Evolutionary conservation across 2,113 vertebrate genomes (phyloP).

Genomic region (Microcebus murinus): DNA sequence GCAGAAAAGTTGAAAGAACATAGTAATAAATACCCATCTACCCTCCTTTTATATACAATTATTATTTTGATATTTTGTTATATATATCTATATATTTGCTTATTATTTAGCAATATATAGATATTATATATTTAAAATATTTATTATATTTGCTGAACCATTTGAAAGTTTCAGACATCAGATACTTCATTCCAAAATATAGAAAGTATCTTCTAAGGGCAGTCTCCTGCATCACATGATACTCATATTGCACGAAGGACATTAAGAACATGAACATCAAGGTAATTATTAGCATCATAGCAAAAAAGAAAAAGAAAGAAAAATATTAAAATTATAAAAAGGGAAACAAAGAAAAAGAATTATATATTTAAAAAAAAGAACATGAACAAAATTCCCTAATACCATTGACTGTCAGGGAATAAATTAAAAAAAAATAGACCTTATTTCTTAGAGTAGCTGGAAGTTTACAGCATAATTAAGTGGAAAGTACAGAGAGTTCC

Average conservation of each 20-base stretch:
- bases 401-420: background rate
- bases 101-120: background rate
- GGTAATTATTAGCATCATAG: too few relatives aligned
- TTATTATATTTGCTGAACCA: background rate
- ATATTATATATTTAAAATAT: background rate
- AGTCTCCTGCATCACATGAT: background rate
- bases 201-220: background rate
- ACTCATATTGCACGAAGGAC: background rate
- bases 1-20: background rate
- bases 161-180: background rate
- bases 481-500: background rate
- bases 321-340: too few relatives aligned
- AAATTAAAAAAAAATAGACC: background rate
- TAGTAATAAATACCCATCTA: background rate
- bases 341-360: too few relatives aligned
- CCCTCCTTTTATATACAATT: background rate
- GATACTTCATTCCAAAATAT: background rate
- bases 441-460: background rate
- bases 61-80: constrained; percentile 23
- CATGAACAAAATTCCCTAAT: background rate
- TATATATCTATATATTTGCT: background rate
- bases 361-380: background rate
- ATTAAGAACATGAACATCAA: background rate
- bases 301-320: too few relatives aligned
- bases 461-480: background rate